These are phyloP conservation scores for Karalla daura DNA, from an alignment of 2,797 vertebrate species.

Conservation along the genomic window DNA sequence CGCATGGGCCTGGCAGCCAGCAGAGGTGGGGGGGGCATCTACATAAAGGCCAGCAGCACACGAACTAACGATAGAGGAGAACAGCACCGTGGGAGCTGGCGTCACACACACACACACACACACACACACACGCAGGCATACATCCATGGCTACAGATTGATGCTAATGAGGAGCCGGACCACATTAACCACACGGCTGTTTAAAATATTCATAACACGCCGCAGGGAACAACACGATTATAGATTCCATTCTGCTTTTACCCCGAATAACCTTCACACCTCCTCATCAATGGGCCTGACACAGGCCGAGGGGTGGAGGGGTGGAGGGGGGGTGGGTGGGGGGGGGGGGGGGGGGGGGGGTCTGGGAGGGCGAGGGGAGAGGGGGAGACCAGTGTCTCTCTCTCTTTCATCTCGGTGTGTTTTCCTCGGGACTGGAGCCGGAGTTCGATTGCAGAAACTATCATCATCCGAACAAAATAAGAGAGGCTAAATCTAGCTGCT, in stretches of 20 bases:
- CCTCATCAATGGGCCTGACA: slow-evolving; percentile 44
- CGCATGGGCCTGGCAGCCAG: slow-evolving; percentile 27
- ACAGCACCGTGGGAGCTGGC: slow-evolving; percentile 20
- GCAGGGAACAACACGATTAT: slow-evolving; percentile 42
- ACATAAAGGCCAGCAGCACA: slow-evolving; percentile 20
- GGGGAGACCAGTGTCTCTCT: neutral
- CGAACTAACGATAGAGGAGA: slow-evolving; percentile 11
- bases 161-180: slow-evolving; percentile 38
- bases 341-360: neutral
- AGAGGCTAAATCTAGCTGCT: slow-evolving; percentile 9
- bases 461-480: slow-evolving; percentile 20
- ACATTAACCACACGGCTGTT: slow-evolving; percentile 23
- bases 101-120: slow-evolving; percentile 1
- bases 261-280: slow-evolving; percentile 51
- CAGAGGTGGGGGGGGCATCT: neutral
- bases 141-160: slow-evolving; percentile 5
- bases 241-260: slow-evolving; percentile 43
- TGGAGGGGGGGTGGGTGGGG: neutral
- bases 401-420: slow-evolving; percentile 31
- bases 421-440: slow-evolving; percentile 9
- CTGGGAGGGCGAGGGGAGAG: too few relatives aligned
- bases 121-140: neutral
- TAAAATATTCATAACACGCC: slow-evolving; percentile 46
- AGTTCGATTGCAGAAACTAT: slow-evolving; percentile 36
- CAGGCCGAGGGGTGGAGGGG: neutral